A percentile compares a stretch with the other conserved stretches of the same genome.
phyloP scores from a whole-genome alignment of 2,888 invertebrate species.

The Orthosia incerta region DNA sequence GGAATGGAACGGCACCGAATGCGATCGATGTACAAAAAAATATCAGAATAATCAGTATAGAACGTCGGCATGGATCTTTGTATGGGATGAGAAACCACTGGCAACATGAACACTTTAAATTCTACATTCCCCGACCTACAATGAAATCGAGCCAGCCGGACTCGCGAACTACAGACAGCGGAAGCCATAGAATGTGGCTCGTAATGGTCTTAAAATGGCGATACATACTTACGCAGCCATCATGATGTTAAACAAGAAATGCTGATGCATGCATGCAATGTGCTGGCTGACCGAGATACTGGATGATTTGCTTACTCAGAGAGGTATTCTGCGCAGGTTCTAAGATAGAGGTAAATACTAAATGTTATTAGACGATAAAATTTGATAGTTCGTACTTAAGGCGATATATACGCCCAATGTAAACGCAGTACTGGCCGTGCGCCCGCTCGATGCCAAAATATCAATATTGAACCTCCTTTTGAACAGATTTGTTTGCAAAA shows the following conservation, averaged over 20 bases:
- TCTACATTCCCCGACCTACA: constrained; percentile 1
- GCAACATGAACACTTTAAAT: neutral
- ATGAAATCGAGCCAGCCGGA: neutral
- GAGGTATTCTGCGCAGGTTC: neutral
- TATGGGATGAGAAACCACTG: too few species aligned
- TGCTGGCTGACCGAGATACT: constrained; percentile 27
- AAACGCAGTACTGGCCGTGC: too few species aligned
- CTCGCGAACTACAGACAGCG: constrained; percentile 3
- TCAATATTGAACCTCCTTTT: too few species aligned
- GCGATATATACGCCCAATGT: too few species aligned
- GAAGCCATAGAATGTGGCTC: constrained; percentile 40
- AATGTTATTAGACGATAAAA: neutral
- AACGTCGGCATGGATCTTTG: too few species aligned
- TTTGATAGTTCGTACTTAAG: too few species aligned
- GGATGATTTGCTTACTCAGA: neutral
- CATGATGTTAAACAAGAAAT: constrained; percentile 26
- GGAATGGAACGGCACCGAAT: too few species aligned
- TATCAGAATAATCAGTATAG: too few species aligned
- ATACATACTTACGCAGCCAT: constrained; percentile 5
- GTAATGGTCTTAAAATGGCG: constrained; percentile 52
- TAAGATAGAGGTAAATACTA: neutral
- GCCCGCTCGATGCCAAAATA: too few species aligned
- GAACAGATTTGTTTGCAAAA: too few species aligned
- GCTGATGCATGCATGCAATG: constrained; percentile 35
- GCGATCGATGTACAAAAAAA: too few species aligned